Base-by-base conservation (phyloP, 2,888 invertebrate genomes). In the Monochamus alternatus region DNA sequence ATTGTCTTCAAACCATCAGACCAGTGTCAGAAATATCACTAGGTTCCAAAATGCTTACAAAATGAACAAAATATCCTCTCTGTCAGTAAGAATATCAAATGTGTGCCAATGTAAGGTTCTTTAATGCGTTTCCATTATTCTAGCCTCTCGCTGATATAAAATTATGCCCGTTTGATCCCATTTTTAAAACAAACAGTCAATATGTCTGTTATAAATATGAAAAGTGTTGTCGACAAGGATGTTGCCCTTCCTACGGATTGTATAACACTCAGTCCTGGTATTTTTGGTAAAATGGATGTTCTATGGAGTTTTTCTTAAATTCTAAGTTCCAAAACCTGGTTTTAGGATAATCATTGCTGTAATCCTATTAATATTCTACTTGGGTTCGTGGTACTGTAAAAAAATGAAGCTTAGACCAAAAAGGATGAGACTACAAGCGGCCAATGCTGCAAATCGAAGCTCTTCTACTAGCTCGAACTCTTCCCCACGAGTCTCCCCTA, bases 221-320 rank as follows among this genome's bases (percentile, higher is more conserved):
- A 64, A 76, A 10, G 70, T 79, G 79, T 52, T 79, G 79, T 43
- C 60, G 55, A 22, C 73, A 74, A 9, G 79, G 79, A 14, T 79
- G 79, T 47, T 79, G 79, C 22, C 14, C 62, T 2, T 59, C n/a
- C n/a, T 63, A 69, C 58, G 65, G 47, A 22, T 71, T 74, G 55
- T 71, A 60, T 5, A 70, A 75, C 62, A 73, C 73, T 10, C 77
- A 79, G 60, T 71, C 79, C 3, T 79, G 79, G 79, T 77, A 75
- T 64, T 77, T 79, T 52, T 79, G 79, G 79, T 79, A 75, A 77
- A 65, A 60, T 31, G 3, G 31, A 5, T 14, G 10, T 43, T 7
- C 3, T n/a, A 10, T 47, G 1, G 22, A 30, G 30, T 31, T 3
- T 44, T 47, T 8, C 44, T 10, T 60, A 44, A 22, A 7, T n/a